These are phyloP conservation scores for Oegoconia quadripuncta DNA, from an alignment of 2,888 invertebrate genomes.

Conservation along the genomic window DNA sequence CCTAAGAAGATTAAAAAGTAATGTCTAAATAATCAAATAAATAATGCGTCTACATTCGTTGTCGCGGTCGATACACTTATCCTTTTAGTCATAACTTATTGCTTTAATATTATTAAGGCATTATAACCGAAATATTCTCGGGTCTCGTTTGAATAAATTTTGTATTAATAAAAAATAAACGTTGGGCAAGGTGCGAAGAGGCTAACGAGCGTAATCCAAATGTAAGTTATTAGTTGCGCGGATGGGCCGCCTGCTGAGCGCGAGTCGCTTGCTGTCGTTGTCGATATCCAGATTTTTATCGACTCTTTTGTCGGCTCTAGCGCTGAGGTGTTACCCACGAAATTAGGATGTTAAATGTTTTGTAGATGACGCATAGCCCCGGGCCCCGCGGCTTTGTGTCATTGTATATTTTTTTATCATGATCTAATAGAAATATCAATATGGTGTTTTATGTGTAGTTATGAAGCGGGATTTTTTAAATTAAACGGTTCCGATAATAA, in stretches of 20 bases:
- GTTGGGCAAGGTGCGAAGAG: constrained; percentile 74
- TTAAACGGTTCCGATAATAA: too few relatives aligned
- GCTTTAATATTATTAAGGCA: constrained; percentile 63
- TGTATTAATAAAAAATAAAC: constrained; percentile 71
- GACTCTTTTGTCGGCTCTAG: constrained; percentile 72
- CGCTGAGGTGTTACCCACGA: constrained; percentile 73
- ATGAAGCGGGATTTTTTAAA: too few relatives aligned
- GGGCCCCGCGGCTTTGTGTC: constrained; percentile 44
- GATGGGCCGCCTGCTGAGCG: constrained; percentile 61
- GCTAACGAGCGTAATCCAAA: constrained; percentile 76
- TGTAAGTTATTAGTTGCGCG: constrained; percentile 72
- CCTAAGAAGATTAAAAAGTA: constrained; percentile 16
- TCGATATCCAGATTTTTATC: constrained; percentile 68
- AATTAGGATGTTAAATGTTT: constrained; percentile 76
- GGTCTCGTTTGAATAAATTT: constrained; percentile 68
- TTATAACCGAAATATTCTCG: constrained; percentile 67
- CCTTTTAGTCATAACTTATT: constrained; percentile 65
- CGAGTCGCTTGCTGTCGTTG: constrained; percentile 37
- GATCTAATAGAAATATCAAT: constrained; percentile 68
- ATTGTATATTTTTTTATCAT: constrained; percentile 30
- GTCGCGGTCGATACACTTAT: constrained; percentile 48
- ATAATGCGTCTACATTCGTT: constrained; percentile 38
- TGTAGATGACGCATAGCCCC: constrained; percentile 69
- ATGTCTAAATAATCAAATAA: constrained; percentile 51
- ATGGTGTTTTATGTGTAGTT: constrained; percentile 47